Evolutionary conservation across 2,797 vertebrate genomes (phyloP).

Genomic region (Galagoides demidoff): DNA sequence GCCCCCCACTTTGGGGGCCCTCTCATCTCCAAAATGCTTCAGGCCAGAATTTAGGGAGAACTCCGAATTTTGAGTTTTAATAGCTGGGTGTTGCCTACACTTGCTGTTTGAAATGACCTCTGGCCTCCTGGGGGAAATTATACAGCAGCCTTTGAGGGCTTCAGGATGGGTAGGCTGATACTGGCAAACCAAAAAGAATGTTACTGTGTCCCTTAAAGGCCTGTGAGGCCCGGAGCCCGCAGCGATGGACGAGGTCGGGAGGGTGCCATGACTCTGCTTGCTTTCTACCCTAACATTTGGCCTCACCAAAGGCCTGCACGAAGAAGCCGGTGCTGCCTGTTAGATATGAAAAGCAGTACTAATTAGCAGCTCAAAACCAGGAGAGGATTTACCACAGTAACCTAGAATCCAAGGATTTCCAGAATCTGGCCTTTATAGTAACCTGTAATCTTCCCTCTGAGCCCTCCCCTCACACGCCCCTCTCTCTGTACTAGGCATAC

Average conservation of each 20-base stretch:
- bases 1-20: neutral
- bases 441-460: neutral
- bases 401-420: neutral
- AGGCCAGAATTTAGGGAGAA: conserved; percentile 34
- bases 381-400: neutral
- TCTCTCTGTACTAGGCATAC: neutral
- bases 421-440: neutral
- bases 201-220: conserved; percentile 44
- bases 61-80: conserved; percentile 65
- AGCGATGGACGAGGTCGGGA: conserved; percentile 53
- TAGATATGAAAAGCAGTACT: neutral
- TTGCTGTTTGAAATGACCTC: conserved; percentile 55
- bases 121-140: conserved; percentile 60
- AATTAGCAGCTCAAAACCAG: neutral
- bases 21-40: conserved; percentile 37
- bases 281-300: neutral
- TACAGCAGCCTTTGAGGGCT: conserved; percentile 28
- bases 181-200: conserved; percentile 55
- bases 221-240: conserved; percentile 45
- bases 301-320: neutral
- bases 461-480: neutral
- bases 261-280: neutral
- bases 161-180: neutral
- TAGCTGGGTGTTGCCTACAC: conserved; percentile 61
- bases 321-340: neutral